Evolutionary conservation across 2,888 invertebrate species (phyloP), one percentile per base, ranked within the genome.

Genomic region (Morinoia aosen): DNA sequence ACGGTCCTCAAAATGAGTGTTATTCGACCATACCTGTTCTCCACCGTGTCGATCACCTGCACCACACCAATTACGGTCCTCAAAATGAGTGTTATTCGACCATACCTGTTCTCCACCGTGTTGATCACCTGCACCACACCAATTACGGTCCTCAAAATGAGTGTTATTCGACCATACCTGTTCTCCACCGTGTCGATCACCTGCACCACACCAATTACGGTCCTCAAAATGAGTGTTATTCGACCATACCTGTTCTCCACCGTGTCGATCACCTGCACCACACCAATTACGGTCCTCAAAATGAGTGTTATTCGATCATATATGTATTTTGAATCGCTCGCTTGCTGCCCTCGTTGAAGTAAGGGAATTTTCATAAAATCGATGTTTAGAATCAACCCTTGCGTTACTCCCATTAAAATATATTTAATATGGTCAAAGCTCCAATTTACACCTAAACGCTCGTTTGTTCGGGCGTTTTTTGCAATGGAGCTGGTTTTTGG

Each of bases 1-100:
- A 76, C 76, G 76, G 0, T 8, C 76, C 25, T 25, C 25, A n/a
- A 88, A 88, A n/a, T 88, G n/a, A n/a, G 2, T 88, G n/a, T n/a
- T n/a, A n/a, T n/a, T n/a, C n/a, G n/a, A n/a, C n/a, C n/a, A n/a
- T n/a, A n/a, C n/a, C 95, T 95, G 90, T 56, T 58, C 56, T 96
- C 96, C 14, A 96, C 95, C 40, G 95, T 96, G 95, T 58, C 58
- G 61, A 96, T 96, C 40, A 96, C 96, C 96, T 96, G 95, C 12
- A 61, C 8, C 76, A 33, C 8, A 8, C 76, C 76, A 33, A 33
- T 0, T 16, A 76, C 76, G 76, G 0, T 8, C 76, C 25, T 25
- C 25, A n/a, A 88, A 88, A n/a, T 88, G n/a, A n/a, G 2, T 88
- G n/a, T n/a, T n/a, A n/a, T n/a, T n/a, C n/a, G n/a, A n/a, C n/a